Base-by-base conservation (phyloP, 2,113 vertebrate species). In the rat (Rattus norvegicus) region DNA sequence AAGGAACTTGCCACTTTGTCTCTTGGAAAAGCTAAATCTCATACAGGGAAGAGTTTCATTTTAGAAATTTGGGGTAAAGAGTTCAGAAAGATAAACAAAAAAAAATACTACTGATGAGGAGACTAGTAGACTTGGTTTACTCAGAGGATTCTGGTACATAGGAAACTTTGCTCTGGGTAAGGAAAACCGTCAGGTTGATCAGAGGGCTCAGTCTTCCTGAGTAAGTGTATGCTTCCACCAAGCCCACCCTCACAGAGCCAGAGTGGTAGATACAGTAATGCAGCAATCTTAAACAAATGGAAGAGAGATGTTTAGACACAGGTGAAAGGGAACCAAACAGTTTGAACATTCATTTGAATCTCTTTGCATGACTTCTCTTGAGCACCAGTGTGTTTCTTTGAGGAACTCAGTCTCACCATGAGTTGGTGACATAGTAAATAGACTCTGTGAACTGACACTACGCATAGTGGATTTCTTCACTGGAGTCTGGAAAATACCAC, bases 221-320 rank as follows among this genome's bases (percentile, higher is more conserved):
- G 11, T 80, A 22, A 11, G 17, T 47, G 16, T 20, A 3, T 5
- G 11, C 0, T 4, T 36, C n/a, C 28, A 20, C 28, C 70, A 9
- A 88, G n/a, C 0, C 39, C 24, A 36, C 88, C 22, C 1, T 92
- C 63, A 59, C 0, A 30, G 77, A 84, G 1, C n/a, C 52, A 61
- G 75, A 69, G 20, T 67, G 19, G 16, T 16, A 75, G 24, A 65
- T 83, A 59, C 47, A 49, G 49, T 7, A 92, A 33, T 1, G 47
- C 13, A n/a, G 70, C 49, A 92, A 88, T 92, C 94, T 88, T 93
- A 88, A 92, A 36, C 91, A 92, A 75, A 88, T 2, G 13, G 17
- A 65, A 73, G 24, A 47, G 10, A 69, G 92, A 52, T 85, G 14
- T 3, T 65, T 90, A 39, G 39, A 69, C 0, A 4, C 59, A 30